A percentile compares a stretch with the other conserved stretches of the same genome.
phyloP scores from a whole-genome alignment of 2,797 vertebrate genomes.

The Coregonus sp. region DNA sequence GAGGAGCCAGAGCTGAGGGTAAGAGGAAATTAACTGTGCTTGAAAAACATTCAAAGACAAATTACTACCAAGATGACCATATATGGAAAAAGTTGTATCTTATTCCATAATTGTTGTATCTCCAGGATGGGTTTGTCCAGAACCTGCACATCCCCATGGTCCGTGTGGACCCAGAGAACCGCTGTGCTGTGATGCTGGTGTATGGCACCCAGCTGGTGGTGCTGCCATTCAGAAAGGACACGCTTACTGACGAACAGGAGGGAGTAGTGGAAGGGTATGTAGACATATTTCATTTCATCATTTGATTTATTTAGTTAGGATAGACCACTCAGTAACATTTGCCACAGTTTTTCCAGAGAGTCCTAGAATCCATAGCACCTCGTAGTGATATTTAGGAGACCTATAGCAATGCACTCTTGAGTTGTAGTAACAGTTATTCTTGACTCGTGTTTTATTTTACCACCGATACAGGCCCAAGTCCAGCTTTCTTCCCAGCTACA shows the following conservation, averaged over 20 bases:
- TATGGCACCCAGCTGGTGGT: constrained; percentile 92
- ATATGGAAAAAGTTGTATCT: background rate
- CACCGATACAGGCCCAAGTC: constrained; percentile 82
- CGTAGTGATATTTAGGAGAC: background rate
- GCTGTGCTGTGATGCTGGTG: constrained; percentile 92
- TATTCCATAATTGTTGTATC: background rate
- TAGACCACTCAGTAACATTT: no score
- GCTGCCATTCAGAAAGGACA: constrained; percentile 89
- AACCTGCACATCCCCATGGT: constrained; percentile 91
- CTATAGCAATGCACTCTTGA: constrained; percentile 53
- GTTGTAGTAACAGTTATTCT: background rate
- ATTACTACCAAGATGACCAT: background rate
- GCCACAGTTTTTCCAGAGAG: no score
- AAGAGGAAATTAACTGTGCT: constrained; percentile 13
- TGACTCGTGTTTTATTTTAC: background rate
- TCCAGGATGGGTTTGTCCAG: constrained; percentile 91
- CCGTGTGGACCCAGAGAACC: constrained; percentile 91
- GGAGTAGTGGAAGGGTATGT: constrained; percentile 86
- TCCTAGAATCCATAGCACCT: background rate
- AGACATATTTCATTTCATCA: background rate
- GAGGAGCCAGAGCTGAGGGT: constrained; percentile 93
- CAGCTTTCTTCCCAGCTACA: constrained; percentile 93
- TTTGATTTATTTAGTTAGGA: no score
- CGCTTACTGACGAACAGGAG: constrained; percentile 88
- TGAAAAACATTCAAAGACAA: background rate